Evolutionary conservation across 1,140 invertebrate genomes (phyloP).

Genomic region (Drosophila sp.): DNA sequence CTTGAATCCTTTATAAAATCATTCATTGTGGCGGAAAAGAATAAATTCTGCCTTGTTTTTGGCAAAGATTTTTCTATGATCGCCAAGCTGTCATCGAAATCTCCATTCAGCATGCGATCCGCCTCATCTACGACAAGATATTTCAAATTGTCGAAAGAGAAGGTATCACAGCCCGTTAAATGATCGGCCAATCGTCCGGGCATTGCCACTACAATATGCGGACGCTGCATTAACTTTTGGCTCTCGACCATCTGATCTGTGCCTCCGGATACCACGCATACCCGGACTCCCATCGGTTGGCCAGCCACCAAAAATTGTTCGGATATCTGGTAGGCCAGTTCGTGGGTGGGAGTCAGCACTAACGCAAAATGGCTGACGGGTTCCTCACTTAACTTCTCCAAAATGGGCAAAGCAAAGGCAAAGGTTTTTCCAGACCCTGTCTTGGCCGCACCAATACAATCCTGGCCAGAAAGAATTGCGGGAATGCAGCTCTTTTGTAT

Average conservation of each 20-base stretch:
- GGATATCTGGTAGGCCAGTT: slow-evolving; percentile 95
- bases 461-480: slow-evolving; percentile 90
- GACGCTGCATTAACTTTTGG: slow-evolving; percentile 91
- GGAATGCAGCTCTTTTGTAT: slow-evolving; percentile 93
- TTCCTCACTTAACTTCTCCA: slow-evolving; percentile 95
- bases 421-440: slow-evolving; percentile 99
- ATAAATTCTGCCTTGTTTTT: slow-evolving; percentile 91
- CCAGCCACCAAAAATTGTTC: slow-evolving; percentile 96
- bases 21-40: slow-evolving; percentile 98
- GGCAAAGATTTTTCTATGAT: slow-evolving; percentile 93
- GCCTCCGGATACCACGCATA: slow-evolving; percentile 94
- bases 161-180: slow-evolving; percentile 92
- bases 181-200: slow-evolving; percentile 95
- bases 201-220: slow-evolving; percentile 97
- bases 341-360: slow-evolving; percentile 97
- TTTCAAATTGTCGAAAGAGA: slow-evolving; percentile 91
- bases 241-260: slow-evolving; percentile 97
- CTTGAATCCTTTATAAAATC: slow-evolving; percentile 86
- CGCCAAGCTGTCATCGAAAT: slow-evolving; percentile 91
- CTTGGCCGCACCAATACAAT: slow-evolving; percentile 97
- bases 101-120: slow-evolving; percentile 91
- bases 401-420: slow-evolving; percentile 97
- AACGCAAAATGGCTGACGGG: slow-evolving; percentile 97
- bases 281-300: slow-evolving; percentile 92
- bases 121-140: slow-evolving; percentile 97